A percentile compares a stretch with the other conserved stretches of the same genome.
Evolutionary conservation across 2,113 vertebrate genomes (phyloP).

Genomic region (Alaudala cheleensis): DNA sequence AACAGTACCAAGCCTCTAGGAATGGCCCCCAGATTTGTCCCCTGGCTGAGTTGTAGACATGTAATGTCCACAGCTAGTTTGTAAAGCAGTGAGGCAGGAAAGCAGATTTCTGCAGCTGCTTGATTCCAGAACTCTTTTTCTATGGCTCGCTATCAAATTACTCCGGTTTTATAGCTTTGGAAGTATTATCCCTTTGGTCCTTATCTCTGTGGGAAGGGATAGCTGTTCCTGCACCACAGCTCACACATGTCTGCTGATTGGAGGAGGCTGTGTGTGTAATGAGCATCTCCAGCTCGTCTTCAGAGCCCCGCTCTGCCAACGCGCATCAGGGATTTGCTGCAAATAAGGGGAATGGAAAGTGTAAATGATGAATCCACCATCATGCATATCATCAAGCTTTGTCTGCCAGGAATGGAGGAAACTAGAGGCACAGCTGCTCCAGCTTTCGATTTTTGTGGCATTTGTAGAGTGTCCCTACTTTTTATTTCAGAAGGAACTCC

Average conservation of each 20-base stretch:
- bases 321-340: neutral
- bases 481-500: constrained; percentile 8
- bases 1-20: neutral
- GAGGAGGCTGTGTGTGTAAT: neutral
- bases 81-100: neutral
- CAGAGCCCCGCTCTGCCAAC: neutral
- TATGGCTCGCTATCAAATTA: neutral
- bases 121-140: neutral
- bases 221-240: neutral
- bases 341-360: neutral
- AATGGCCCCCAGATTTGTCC: neutral
- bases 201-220: neutral
- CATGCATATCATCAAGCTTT: neutral
- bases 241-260: neutral
- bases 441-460: neutral
- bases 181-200: neutral
- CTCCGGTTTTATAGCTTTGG: neutral
- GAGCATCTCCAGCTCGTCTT: neutral
- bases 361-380: neutral
- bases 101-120: constrained; percentile 25
- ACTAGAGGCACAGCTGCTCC: neutral
- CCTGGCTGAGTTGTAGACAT: neutral
- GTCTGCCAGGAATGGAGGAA: neutral
- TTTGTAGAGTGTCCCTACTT: neutral
- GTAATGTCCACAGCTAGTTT: neutral